A percentile compares a stretch with the other conserved stretches of the same genome.
Conservation (phyloP, 2,888 invertebrate species). For the Xanthia icteritia region DNA sequence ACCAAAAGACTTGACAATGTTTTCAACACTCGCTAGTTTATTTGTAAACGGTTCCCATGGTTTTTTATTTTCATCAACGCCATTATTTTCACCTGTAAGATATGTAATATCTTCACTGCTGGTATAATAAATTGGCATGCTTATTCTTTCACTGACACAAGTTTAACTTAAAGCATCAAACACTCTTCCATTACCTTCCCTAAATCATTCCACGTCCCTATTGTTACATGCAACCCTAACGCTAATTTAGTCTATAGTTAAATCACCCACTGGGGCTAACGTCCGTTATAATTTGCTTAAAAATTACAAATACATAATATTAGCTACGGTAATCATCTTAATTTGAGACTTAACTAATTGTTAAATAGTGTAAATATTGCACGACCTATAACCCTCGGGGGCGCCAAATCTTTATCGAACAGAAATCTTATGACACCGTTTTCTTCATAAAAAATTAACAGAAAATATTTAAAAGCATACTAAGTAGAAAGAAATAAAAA, state of each 20-base stretch:
- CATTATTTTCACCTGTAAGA: conserved; percentile 88
- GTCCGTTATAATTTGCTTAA: conserved; percentile 41
- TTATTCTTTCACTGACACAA: conserved; percentile 63
- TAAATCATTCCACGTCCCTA: conserved; percentile 65
- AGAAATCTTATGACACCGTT: conserved; percentile 86
- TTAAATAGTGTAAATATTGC: conserved; percentile 66
- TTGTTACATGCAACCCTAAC: conserved; percentile 76
- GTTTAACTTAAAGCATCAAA: conserved; percentile 65
- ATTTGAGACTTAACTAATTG: conserved; percentile 50
- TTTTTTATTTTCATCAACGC: conserved; percentile 87
- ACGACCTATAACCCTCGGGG: conserved; percentile 86
- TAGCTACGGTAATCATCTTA: conserved; percentile 33
- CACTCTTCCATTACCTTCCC: conserved; percentile 62
- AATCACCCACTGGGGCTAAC: conserved; percentile 5
- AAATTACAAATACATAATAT: conserved; percentile 40
- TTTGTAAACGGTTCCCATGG: conserved; percentile 82
- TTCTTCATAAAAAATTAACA: conserved; percentile 81
- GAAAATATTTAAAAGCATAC: conserved; percentile 77
- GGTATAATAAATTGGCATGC: conserved; percentile 71
- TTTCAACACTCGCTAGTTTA: conserved; percentile 82
- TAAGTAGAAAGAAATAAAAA: conserved; percentile 73
- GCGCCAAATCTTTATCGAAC: conserved; percentile 86
- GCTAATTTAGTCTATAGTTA: conserved; percentile 30
- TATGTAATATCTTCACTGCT: conserved; percentile 80
- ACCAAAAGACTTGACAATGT: conserved; percentile 83